Evolutionary conservation across 2,113 vertebrate species (phyloP).

Genomic region (Dolichallabes microphthalmus): DNA sequence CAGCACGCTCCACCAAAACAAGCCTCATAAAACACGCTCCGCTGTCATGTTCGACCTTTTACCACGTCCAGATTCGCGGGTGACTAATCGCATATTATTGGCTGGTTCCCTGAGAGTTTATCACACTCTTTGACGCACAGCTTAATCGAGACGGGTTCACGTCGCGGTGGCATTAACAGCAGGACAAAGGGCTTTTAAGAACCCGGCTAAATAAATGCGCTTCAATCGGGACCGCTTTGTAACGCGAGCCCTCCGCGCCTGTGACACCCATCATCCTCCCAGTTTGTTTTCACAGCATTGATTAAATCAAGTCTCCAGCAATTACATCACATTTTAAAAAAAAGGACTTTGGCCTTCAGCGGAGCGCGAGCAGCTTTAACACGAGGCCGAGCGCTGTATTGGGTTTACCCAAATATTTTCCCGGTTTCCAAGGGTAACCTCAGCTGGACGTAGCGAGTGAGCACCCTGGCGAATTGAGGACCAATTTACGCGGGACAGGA

Average conservation of each 20-base stretch:
- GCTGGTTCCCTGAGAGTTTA: constrained; percentile 22
- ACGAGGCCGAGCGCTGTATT: constrained; percentile 30
- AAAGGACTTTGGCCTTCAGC: constrained; percentile 39
- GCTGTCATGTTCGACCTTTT: background rate
- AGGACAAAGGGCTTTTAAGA: constrained; percentile 17
- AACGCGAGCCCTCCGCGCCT: constrained; percentile 27
- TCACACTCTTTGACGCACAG: background rate
- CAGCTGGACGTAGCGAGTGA: constrained; percentile 34
- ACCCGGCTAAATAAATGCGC: constrained; percentile 2
- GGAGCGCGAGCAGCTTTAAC: constrained; percentile 32
- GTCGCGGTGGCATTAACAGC: constrained; percentile 6
- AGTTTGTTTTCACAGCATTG: constrained; percentile 52
- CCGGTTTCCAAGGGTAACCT: constrained; percentile 54
- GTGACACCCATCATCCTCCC: constrained; percentile 26
- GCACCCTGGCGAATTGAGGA: constrained; percentile 14
- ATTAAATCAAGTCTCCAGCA: constrained; percentile 49
- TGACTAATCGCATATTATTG: constrained; percentile 20
- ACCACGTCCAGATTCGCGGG: background rate
- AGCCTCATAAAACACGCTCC: constrained; percentile 8
- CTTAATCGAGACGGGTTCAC: constrained; percentile 7
- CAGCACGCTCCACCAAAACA: constrained; percentile 9
- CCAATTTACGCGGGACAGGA: constrained; percentile 26
- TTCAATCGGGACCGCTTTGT: constrained; percentile 32
- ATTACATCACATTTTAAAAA: constrained; percentile 49
- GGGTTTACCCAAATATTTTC: constrained; percentile 56